A percentile compares a stretch with the other conserved stretches of the same genome.
Conservation (phyloP, 2,113 vertebrate genomes). For the Myiagra hebetior region DNA sequence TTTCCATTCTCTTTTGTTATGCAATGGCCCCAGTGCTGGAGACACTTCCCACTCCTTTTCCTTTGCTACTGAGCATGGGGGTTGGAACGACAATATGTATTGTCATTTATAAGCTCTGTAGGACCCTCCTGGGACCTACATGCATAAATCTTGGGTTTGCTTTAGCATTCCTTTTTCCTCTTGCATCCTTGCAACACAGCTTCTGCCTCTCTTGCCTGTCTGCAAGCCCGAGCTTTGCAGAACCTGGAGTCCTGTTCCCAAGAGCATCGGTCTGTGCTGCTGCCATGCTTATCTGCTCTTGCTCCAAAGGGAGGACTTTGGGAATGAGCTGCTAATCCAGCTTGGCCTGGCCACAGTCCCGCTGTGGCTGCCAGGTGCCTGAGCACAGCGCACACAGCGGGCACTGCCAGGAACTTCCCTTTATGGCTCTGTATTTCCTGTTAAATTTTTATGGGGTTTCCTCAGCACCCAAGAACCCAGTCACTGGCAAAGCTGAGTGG, state of each 20-base stretch:
- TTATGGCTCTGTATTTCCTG: background rate
- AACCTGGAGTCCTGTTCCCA: background rate
- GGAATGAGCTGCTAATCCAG: background rate
- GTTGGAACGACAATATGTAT: background rate
- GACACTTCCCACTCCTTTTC: conserved; percentile 28
- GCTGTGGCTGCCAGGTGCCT: background rate
- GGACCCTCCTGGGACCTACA: background rate
- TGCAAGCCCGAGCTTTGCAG: background rate
- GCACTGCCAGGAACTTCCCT: conserved; percentile 8
- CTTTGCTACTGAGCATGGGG: conserved; percentile 32
- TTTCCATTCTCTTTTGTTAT: conserved; percentile 29
- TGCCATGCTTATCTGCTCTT: background rate
- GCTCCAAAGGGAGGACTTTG: background rate
- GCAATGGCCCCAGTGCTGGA: conserved; percentile 2
- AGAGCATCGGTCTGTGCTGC: background rate
- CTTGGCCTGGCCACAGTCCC: background rate
- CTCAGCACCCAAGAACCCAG: background rate
- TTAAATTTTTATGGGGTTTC: conserved; percentile 16
- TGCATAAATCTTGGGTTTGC: conserved; percentile 21
- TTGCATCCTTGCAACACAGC: background rate
- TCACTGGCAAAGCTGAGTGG: rapidly evolving
- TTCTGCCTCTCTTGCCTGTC: background rate
- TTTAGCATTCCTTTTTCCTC: background rate
- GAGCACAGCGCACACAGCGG: background rate
- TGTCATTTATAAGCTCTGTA: conserved; percentile 31